Evolutionary conservation across 2,888 invertebrate genomes (phyloP), one percentile per base, ranked within the genome.

Genomic region (Drosophila differens): DNA sequence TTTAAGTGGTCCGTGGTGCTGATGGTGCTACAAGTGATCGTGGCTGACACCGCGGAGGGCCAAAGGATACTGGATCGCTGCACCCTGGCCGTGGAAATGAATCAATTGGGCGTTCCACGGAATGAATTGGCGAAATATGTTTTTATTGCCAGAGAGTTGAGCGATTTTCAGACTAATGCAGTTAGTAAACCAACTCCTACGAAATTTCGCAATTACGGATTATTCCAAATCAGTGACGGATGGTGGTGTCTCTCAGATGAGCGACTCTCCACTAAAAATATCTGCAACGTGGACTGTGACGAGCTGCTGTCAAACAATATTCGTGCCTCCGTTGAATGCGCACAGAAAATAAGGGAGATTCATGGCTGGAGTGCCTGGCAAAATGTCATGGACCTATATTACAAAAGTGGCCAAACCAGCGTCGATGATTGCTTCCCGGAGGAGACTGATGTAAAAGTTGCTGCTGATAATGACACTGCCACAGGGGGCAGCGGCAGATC

Each of bases 41-140:
- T 52, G 7, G 12, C 22, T 2, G 44, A 28, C 28, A 28, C 1
- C n/a, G 52, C 19, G 4, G 16, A 19, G 4, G 74, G 54, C 10
- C 10, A 14, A 1, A 70, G 0, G 6, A 1, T 0, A 0, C 7
- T 73, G 0, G n/a, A 68, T 41, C 64, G 62, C 12, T 79, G 76
- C 35, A 5, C n/a, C 10, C 22, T 80, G 51, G 79, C 68, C 0
- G 4, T 3, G 12, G 62, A 72, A 60, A 60, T 80, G 76, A 3
- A 63, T 32, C 0, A 0, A 57, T 22, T 63, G n/a, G 47, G 51
- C 1, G 52, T 69, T 19, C 44, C 64, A 0, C 47, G 62, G 0
- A 0, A 2, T 0, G 47, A 80, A 0, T 9, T 78, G 14, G 32
- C 55, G 10, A 58, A 2, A 30, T 79, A 54, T 51, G 62, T 39